These are phyloP conservation scores for Hemiprocne comata DNA, from an alignment of 2,113 vertebrate genomes.

Conservation along the genomic window DNA sequence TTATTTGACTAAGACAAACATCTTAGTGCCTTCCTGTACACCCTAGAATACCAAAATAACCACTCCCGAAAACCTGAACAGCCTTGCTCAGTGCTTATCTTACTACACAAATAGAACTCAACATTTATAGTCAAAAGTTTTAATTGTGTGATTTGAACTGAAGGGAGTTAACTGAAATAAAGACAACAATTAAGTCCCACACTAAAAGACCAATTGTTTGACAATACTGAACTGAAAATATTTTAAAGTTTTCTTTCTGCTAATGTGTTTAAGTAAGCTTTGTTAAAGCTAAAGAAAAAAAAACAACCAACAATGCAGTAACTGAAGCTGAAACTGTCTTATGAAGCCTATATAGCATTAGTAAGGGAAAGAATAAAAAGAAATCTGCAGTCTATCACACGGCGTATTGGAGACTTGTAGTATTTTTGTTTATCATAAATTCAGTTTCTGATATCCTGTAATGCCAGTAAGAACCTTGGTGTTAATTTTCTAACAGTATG, in stretches of 20 bases:
- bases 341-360: accelerated
- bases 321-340: background rate
- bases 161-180: background rate
- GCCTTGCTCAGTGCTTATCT: background rate
- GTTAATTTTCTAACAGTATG: background rate
- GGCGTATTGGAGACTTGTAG: background rate
- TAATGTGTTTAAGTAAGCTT: background rate
- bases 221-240: background rate
- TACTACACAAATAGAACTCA: background rate
- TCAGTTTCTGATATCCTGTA: background rate
- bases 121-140: background rate
- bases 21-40: background rate
- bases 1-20: background rate
- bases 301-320: background rate
- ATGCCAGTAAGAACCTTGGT: background rate
- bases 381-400: background rate
- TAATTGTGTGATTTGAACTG: background rate
- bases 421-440: background rate
- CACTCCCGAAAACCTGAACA: background rate
- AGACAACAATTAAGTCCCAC: background rate
- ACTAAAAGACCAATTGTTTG: background rate
- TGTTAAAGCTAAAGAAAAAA: background rate
- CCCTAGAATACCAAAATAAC: background rate
- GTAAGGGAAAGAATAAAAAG: background rate
- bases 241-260: background rate